Evolutionary conservation across 2,797 vertebrate species (phyloP), one percentile per base, ranked within the genome.

Genomic region (Tadarida brasiliensis): DNA sequence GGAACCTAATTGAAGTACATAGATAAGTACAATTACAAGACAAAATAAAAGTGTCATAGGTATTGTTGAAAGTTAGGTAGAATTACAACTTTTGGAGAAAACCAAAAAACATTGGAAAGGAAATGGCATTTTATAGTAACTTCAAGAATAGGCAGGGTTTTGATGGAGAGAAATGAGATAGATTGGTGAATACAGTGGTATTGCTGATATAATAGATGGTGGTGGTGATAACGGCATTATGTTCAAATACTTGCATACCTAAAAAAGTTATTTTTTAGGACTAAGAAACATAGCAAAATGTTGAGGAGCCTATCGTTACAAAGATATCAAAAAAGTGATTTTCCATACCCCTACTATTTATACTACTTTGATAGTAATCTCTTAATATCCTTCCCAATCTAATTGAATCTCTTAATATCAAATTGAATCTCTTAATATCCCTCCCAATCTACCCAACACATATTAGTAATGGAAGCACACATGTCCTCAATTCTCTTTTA

Each of bases 291-390:
- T 5, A 90, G 44, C 11, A 28, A 92, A 76, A 76, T 6, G 20
- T 5, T 56, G 44, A 59, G 24, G 7, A 76, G 82, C 19, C 17
- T 76, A 67, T 68, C 24, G 2, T 49, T 82, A 65, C 30, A 68
- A 87, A 82, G 11, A 47, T 83, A 88, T 76, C 39, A 78, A 61
- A 39, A 87, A 95, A 76, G 28, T 76, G 26, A 57, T 61, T 77
- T 49, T 78, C 17, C 15, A 47, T 61, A 70, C 8, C 8, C 28
- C 26, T 88, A 39, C 35, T 84, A 56, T 68, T 90, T 67, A 30
- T 61, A 54, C 49, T 10, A 81, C 35, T 86, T 65, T 65, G n/a
- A n/a, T n/a, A n/a, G n/a, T n/a, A 44, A 44, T 44, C 39, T 44
- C 5, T 44, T 44, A 44, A 4, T 44, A 44, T 44, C 39, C 39